Conservation (phyloP, 1,140 invertebrate genomes). For the Bradysia coprophila region DNA sequence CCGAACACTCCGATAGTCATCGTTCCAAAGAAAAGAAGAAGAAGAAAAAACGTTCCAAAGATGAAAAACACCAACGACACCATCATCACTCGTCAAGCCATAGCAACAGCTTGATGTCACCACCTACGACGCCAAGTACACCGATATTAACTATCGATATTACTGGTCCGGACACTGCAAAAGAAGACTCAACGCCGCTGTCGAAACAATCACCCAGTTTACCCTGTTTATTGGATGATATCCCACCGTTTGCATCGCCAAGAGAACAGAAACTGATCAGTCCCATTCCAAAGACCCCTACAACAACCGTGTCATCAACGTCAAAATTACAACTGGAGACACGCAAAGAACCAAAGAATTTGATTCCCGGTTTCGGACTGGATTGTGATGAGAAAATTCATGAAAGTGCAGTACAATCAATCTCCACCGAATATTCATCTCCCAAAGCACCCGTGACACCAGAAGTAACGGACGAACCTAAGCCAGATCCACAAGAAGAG, state of each 20-base stretch:
- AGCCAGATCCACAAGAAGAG: constrained; percentile 16
- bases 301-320: constrained; percentile 16
- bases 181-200: constrained; percentile 12
- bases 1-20: constrained; percentile 18
- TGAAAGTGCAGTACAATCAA: constrained; percentile 59
- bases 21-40: constrained; percentile 61
- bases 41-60: constrained; percentile 63
- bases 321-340: constrained; percentile 6
- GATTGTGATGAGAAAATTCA: constrained; percentile 52
- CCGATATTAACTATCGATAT: constrained; percentile 15
- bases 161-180: neutral
- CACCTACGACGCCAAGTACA: constrained; percentile 19
- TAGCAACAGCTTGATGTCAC: constrained; percentile 1
- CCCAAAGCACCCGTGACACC: constrained; percentile 13
- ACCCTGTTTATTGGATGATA: constrained; percentile 17
- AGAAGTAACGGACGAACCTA: constrained; percentile 24
- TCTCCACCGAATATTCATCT: constrained; percentile 32
- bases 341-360: constrained; percentile 34
- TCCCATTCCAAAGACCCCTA: constrained; percentile 32
- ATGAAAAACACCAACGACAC: constrained; percentile 49
- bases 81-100: constrained; percentile 30
- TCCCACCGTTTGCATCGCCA: constrained; percentile 12
- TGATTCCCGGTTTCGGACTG: constrained; percentile 48
- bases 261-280: constrained; percentile 29
- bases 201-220: constrained; percentile 21